phyloP scores from a whole-genome alignment of 1,140 invertebrate species.

The Hydropsyche tenuis region DNA sequence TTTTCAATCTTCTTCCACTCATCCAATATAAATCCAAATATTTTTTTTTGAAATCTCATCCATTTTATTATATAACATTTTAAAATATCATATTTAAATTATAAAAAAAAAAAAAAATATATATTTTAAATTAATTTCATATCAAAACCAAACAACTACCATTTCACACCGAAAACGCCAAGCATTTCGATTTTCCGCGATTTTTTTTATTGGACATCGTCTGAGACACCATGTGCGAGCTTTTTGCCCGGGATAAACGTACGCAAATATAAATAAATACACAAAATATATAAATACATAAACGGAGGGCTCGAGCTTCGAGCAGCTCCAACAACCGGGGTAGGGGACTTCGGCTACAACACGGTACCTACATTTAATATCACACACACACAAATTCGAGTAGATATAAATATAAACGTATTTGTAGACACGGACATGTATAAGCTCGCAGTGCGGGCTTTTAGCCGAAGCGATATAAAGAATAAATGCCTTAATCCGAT shows the following conservation, averaged over 20 bases:
- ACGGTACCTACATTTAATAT: no score
- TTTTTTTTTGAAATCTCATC: neutral
- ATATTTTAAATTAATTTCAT: no score
- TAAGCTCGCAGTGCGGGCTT: slow-evolving; percentile 16
- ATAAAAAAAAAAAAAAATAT: slow-evolving; percentile 13
- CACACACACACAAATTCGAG: neutral
- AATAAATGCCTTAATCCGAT: slow-evolving; percentile 50
- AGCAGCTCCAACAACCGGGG: neutral
- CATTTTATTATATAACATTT: neutral
- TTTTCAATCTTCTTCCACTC: no score
- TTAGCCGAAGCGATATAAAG: slow-evolving; percentile 39
- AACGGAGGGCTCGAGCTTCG: slow-evolving; percentile 17
- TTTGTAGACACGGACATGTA: neutral
- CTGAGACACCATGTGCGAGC: neutral
- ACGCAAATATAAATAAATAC: slow-evolving; percentile 50
- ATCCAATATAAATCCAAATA: no score
- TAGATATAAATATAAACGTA: neutral
- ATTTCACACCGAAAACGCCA: no score
- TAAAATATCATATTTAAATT: neutral
- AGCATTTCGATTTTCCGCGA: no score
- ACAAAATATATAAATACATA: no score
- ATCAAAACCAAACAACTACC: no score
- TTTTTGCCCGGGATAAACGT: slow-evolving; percentile 29
- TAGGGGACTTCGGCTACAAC: no score
- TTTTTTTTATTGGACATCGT: no score